Evolutionary conservation across 2,797 vertebrate genomes (phyloP), one percentile per base, ranked within the genome.

Genomic region (Sphenodon punctatus): DNA sequence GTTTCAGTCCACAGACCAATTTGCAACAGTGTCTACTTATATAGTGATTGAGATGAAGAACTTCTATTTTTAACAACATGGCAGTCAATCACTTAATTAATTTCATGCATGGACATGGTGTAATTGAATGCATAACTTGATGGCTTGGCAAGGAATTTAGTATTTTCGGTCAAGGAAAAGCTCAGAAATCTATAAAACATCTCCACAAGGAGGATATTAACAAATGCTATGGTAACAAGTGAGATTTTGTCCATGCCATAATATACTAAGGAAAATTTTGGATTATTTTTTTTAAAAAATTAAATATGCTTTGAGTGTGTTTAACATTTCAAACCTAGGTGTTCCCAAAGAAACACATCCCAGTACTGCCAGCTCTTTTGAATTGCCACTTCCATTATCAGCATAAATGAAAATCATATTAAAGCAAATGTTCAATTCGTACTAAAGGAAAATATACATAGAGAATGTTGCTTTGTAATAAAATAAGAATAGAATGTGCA

Each of bases 321-420:
- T 90, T 89, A 87, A 84, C 10, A 71, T 88, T 71, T 66, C 78
- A 82, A 70, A 73, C 55, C 78, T 74, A 75, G 86, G 86, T 88
- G 87, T 89, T 85, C 88, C 73, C 82, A 67, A 71, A 84, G 80
- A 86, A 83, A 89, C 27, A 86, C 78, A 77, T 59, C 82, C 84
- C 72, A 30, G 84, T 79, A 89, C 89, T 86, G 75, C 88, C 88
- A 83, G 89, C 69, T 60, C 79, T 69, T 59, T 16, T 71, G 88
- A 75, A 61, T 74, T 46, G 48, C 78, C 41, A 79, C 66, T 88
- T 88, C 82, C 92, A 86, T 81, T 68, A 42, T 53, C 73, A 75
- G 67, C 30, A 73, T 93, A 93, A 92, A 82, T 70, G 92, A 92
- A 93, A 91, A 85, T 23, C 92, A 92, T 93, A 90, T 70, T 39